Conservation (phyloP, 37 sponge, comb jelly and placozoan species). For the Halisarca cf. caerulea region DNA sequence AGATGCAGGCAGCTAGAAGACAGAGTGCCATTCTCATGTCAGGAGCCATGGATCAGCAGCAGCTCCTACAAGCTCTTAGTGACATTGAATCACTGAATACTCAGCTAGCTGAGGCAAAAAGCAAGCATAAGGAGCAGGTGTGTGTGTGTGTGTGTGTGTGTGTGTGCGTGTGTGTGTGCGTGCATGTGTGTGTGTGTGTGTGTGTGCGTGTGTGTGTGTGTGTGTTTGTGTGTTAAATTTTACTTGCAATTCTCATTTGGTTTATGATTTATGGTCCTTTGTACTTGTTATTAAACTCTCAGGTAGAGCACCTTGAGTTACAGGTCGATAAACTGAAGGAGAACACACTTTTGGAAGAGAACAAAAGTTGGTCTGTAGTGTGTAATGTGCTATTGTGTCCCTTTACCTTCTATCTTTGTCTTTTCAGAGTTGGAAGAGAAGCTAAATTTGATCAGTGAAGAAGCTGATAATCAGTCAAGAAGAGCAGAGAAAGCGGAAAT, state of each 20-base stretch:
- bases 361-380: conserved; percentile 20
- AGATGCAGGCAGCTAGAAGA: conserved; percentile 12
- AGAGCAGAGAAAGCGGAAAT: conserved; percentile 50
- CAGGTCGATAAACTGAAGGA: conserved; percentile 35
- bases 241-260: no score
- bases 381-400: not conserved
- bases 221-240: no score
- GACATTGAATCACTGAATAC: conserved; percentile 41
- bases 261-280: no score
- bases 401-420: not conserved
- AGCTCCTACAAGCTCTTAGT: conserved; percentile 36
- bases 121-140: conserved; percentile 25
- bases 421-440: conserved; percentile 70
- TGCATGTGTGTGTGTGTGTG: no score
- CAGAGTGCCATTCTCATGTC: conserved; percentile 53
- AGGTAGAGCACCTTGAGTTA: conserved; percentile 16
- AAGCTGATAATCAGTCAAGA: conserved; percentile 40
- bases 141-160: no score
- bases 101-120: conserved; percentile 22
- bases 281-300: not conserved
- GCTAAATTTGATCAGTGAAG: conserved; percentile 46
- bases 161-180: no score
- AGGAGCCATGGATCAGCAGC: not conserved
- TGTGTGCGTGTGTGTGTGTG: no score
- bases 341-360: conserved; percentile 42